Percentiles rank a stretch among this genome's conserved stretches.
Evolutionary conservation across 1,140 invertebrate genomes (phyloP).

Genomic region (Ectropis grisescens): DNA sequence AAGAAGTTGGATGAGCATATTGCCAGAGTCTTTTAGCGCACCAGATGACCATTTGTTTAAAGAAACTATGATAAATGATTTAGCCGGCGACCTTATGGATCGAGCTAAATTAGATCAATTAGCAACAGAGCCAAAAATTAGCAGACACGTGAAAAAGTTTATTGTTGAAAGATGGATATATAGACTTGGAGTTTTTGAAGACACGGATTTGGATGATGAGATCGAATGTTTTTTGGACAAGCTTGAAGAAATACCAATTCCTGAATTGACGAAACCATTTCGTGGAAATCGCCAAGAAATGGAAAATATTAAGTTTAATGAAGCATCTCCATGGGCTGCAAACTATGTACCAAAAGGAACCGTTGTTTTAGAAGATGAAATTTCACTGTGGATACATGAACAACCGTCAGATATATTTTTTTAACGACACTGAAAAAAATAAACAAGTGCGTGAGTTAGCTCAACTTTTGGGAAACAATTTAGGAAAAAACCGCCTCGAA

Average conservation of each 20-base stretch:
- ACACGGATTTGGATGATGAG: too few relatives aligned
- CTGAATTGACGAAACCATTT: constrained; percentile 12
- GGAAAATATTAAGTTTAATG: constrained; percentile 7
- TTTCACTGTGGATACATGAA: constrained; percentile 26
- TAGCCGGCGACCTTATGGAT: constrained; percentile 29
- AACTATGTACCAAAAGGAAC: constrained; percentile 8
- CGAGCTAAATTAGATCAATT: constrained; percentile 22
- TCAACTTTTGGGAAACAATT: constrained; percentile 5
- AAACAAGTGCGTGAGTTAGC: constrained; percentile 16
- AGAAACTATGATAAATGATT: constrained; percentile 20
- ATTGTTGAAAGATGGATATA: too few relatives aligned
- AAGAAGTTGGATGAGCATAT: constrained; percentile 19
- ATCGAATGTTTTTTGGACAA: too few relatives aligned
- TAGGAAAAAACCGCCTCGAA: constrained; percentile 9
- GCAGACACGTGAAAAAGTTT: too few relatives aligned
- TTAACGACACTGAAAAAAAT: constrained; percentile 7
- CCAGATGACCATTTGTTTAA: constrained; percentile 12
- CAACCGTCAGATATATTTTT: constrained; percentile 15
- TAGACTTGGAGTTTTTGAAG: too few relatives aligned
- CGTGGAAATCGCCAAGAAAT: constrained; percentile 14
- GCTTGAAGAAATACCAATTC: constrained; percentile 15
- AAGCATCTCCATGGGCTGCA: constrained; percentile 1
- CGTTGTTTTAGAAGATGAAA: constrained; percentile 24
- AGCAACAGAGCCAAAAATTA: constrained; percentile 6
- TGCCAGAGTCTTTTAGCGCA: constrained; percentile 16